These are phyloP conservation scores for Oreonectes daqikongensis DNA, from an alignment of 2,797 vertebrate genomes.

Conservation along the genomic window DNA sequence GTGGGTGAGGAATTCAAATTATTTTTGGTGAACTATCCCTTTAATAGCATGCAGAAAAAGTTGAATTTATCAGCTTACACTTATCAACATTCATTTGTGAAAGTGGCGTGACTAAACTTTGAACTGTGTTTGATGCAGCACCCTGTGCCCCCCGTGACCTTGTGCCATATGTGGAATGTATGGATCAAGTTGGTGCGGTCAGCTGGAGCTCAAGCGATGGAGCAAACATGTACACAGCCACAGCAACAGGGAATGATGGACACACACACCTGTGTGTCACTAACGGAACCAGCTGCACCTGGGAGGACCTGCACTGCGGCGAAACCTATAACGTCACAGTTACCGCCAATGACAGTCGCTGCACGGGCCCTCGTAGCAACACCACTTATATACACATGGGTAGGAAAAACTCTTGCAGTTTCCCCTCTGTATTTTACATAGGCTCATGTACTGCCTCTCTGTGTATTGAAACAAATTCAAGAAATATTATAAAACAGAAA, in stretches of 20 bases:
- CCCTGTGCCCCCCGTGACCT: conserved; percentile 44
- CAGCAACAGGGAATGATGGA: conserved; percentile 65
- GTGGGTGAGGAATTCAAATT: too few relatives aligned
- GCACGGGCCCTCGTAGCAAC: conserved; percentile 55
- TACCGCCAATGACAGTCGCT: too few relatives aligned
- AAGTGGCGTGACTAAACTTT: not conserved
- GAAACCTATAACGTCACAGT: too few relatives aligned
- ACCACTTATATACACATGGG: conserved; percentile 62
- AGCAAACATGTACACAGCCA: conserved; percentile 42
- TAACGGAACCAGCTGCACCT: conserved; percentile 64
- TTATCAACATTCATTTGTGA: too few relatives aligned
- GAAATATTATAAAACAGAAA: not conserved
- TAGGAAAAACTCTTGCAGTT: conserved; percentile 43
- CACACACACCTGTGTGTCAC: conserved; percentile 66
- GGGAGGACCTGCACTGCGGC: conserved; percentile 67
- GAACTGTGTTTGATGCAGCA: conserved; percentile 16
- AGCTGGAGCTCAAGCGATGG: conserved; percentile 35
- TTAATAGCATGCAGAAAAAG: too few relatives aligned
- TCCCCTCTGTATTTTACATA: too few relatives aligned
- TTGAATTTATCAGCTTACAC: too few relatives aligned
- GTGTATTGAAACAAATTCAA: not conserved
- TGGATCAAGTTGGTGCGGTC: conserved; percentile 24
- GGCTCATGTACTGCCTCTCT: not conserved
- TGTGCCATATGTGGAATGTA: conserved; percentile 30
- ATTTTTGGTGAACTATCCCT: too few relatives aligned